Conservation (phyloP, 2,797 vertebrate genomes). For the Champsocephalus esox region DNA sequence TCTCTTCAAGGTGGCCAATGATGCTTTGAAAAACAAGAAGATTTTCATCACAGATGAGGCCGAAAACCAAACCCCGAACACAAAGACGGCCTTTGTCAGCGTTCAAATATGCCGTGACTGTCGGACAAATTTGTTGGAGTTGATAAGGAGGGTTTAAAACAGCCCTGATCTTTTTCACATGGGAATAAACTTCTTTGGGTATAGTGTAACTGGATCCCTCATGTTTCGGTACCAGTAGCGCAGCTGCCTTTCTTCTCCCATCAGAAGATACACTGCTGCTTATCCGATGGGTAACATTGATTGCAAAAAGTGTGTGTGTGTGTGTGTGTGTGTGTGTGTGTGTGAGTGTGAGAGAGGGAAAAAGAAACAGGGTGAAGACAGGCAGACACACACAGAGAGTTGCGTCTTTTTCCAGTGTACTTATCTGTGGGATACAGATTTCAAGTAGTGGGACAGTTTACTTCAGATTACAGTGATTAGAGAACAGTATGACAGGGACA, state of each 20-base stretch:
- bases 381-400: slow-evolving; percentile 32
- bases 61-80: slow-evolving; percentile 61
- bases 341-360: not conserved
- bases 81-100: slow-evolving; percentile 82
- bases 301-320: slow-evolving; percentile 25
- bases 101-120: slow-evolving; percentile 86
- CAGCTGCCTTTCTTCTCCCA: slow-evolving; percentile 60
- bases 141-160: slow-evolving; percentile 81
- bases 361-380: not conserved
- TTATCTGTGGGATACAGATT: slow-evolving; percentile 73
- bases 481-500: slow-evolving; percentile 58
- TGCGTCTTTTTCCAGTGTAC: slow-evolving; percentile 50
- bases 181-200: slow-evolving; percentile 73
- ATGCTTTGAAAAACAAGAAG: slow-evolving; percentile 79
- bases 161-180: slow-evolving; percentile 66
- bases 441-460: slow-evolving; percentile 78
- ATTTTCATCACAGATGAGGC: slow-evolving; percentile 71
- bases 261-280: slow-evolving; percentile 64
- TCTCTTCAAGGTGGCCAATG: slow-evolving; percentile 75
- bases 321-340: not conserved
- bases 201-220: slow-evolving; percentile 77
- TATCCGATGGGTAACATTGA: slow-evolving; percentile 53
- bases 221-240: slow-evolving; percentile 74
- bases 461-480: slow-evolving; percentile 81
- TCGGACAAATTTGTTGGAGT: slow-evolving; percentile 78